phyloP scores from a whole-genome alignment of 2,888 invertebrate genomes.

The Brachynemurus nebulosus region DNA sequence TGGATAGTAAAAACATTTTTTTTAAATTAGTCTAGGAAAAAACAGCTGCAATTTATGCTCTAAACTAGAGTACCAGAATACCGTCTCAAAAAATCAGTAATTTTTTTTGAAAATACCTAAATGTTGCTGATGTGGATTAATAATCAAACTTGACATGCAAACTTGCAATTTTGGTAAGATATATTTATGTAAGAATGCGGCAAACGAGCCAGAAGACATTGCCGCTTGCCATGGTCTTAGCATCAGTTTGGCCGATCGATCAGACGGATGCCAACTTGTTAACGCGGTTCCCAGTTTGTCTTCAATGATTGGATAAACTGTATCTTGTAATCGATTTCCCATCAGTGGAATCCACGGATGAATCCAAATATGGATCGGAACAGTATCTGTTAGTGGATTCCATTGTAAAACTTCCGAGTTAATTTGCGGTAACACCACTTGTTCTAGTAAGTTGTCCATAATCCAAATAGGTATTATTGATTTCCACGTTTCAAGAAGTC shows the following conservation, averaged over 20 bases:
- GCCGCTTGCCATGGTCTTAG: conserved; percentile 76
- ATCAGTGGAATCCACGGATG: conserved; percentile 83
- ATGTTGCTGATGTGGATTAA: conserved; percentile 61
- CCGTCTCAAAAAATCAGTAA: too few species aligned
- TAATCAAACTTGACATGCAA: conserved; percentile 45
- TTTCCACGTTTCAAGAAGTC: conserved; percentile 68
- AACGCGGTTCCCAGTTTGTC: conserved; percentile 82
- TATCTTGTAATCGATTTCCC: conserved; percentile 37
- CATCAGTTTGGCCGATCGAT: conserved; percentile 82
- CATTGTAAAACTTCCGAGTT: conserved; percentile 68
- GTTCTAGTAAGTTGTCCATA: conserved; percentile 64
- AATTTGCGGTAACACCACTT: conserved; percentile 63
- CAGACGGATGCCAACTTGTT: conserved; percentile 90
- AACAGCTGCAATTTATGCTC: neutral
- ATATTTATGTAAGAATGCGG: conserved; percentile 70
- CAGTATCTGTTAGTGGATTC: conserved; percentile 91
- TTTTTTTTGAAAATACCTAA: conserved; percentile 31
- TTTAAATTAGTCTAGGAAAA: neutral
- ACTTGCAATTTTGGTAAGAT: conserved; percentile 79
- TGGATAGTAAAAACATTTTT: too few species aligned
- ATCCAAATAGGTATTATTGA: conserved; percentile 73
- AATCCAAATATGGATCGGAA: conserved; percentile 94
- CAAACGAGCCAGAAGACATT: conserved; percentile 50
- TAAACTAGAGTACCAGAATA: too few species aligned
- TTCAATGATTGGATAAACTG: conserved; percentile 79